Conservation (phyloP, 2,888 invertebrate species). For the Tuberolachnus salignus region DNA sequence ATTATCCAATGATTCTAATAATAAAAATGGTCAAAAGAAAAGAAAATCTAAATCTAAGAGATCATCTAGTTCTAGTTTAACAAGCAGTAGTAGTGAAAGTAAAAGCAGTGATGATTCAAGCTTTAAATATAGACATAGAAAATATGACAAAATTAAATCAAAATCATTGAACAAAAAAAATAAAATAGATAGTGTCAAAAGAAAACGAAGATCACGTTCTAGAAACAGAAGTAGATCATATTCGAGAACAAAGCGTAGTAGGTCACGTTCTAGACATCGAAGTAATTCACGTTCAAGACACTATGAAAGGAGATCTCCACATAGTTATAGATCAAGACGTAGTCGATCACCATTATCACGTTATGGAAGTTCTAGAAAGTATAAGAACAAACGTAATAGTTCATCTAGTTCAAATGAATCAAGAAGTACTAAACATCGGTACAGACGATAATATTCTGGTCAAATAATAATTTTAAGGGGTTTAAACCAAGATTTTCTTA, state of each 20-base stretch:
- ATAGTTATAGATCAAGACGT: slow-evolving; percentile 42
- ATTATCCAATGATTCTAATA: neutral
- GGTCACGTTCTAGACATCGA: slow-evolving; percentile 31
- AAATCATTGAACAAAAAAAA: slow-evolving; percentile 23
- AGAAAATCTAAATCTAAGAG: slow-evolving; percentile 33
- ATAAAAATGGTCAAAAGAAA: slow-evolving; percentile 36
- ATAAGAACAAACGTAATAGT: slow-evolving; percentile 44
- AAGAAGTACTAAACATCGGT: slow-evolving; percentile 25
- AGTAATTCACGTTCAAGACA: slow-evolving; percentile 30
- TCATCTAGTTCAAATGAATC: slow-evolving; percentile 49
- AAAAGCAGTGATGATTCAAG: slow-evolving; percentile 18
- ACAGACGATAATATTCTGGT: slow-evolving; percentile 31
- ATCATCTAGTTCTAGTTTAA: slow-evolving; percentile 37
- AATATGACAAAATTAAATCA: slow-evolving; percentile 31
- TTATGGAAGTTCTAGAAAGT: slow-evolving; percentile 26
- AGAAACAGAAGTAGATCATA: slow-evolving; percentile 33
- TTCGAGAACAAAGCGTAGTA: slow-evolving; percentile 39
- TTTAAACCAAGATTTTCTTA: slow-evolving; percentile 1
- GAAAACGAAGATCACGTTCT: slow-evolving; percentile 33
- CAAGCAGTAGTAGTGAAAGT: slow-evolving; percentile 37
- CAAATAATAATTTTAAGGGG: neutral
- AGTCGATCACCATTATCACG: slow-evolving; percentile 36
- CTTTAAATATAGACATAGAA: slow-evolving; percentile 21
- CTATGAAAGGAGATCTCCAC: slow-evolving; percentile 32
- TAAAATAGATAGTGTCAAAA: neutral